phyloP scores from a whole-genome alignment of 2,888 invertebrate genomes.

The Trichopoda pennipes region DNA sequence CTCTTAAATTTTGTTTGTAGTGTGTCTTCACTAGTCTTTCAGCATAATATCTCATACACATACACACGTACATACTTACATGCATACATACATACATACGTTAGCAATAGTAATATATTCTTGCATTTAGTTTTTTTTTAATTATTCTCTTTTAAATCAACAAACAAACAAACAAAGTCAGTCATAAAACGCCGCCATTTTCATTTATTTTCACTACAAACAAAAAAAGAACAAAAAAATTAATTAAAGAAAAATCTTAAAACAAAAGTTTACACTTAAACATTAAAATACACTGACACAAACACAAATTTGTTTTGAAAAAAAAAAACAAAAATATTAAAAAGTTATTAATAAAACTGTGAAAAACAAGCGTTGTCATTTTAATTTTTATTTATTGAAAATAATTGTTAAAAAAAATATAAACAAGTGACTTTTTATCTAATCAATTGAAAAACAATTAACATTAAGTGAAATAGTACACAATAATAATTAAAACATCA shows the following conservation, averaged over 20 bases:
- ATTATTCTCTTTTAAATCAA: conserved; percentile 25
- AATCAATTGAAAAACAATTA: no score
- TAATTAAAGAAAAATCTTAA: not conserved
- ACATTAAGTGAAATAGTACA: no score
- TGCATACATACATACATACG: not conserved
- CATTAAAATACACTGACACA: conserved; percentile 31
- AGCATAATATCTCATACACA: not conserved
- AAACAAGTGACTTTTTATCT: no score
- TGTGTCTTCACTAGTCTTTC: conserved; percentile 42
- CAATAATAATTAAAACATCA: no score
- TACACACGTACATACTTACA: not conserved
- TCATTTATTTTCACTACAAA: conserved; percentile 42
- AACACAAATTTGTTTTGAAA: not conserved
- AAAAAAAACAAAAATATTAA: conserved; percentile 14
- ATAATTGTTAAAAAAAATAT: conserved; percentile 8
- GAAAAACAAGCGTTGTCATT: conserved; percentile 45
- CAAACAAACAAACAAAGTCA: no score
- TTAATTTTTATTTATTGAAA: conserved; percentile 46
- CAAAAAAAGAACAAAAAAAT: conserved; percentile 24
- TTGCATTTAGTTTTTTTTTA: conserved; percentile 41
- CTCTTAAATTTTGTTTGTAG: conserved; percentile 47
- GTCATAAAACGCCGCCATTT: conserved; percentile 56
- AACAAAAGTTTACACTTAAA: conserved; percentile 38
- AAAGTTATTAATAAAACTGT: conserved; percentile 7
- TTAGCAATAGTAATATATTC: conserved; percentile 23